These are phyloP conservation scores for Polymixis flavicincta DNA, from an alignment of 2,888 invertebrate genomes.

Conservation along the genomic window DNA sequence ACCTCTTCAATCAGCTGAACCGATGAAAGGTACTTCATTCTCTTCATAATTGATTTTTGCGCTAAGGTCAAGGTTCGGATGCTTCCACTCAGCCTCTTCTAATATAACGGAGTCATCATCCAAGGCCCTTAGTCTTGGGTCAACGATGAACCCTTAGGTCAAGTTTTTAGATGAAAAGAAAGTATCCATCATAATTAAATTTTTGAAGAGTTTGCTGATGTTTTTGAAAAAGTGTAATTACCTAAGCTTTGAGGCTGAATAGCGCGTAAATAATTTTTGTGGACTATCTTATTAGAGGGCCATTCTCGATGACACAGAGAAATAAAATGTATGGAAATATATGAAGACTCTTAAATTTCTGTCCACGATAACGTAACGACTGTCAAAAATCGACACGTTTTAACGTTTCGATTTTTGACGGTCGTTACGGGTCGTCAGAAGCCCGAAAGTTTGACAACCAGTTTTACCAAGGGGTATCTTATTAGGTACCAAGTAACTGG, in stretches of 20 bases:
- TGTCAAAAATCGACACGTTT: too few relatives aligned
- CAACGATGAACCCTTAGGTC: constrained; percentile 13
- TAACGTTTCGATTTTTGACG: too few relatives aligned
- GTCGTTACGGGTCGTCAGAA: too few relatives aligned
- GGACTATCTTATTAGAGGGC: neutral
- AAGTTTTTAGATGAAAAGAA: constrained; percentile 9
- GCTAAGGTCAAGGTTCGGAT: constrained; percentile 44
- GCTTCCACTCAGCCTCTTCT: constrained; percentile 19
- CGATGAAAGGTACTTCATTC: constrained; percentile 40
- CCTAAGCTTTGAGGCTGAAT: neutral
- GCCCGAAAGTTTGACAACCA: too few relatives aligned
- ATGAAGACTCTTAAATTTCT: too few relatives aligned
- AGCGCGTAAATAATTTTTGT: neutral
- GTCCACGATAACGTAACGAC: too few relatives aligned
- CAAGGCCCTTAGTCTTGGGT: constrained; percentile 3
- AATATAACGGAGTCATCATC: constrained; percentile 22
- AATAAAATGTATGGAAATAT: too few relatives aligned
- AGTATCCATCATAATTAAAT: neutral
- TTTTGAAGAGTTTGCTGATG: neutral
- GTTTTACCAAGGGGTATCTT: too few relatives aligned
- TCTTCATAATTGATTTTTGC: constrained; percentile 36
- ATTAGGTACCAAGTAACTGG: too few relatives aligned
- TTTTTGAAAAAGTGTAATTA: neutral
- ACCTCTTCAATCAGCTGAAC: constrained; percentile 41
- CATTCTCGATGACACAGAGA: too few relatives aligned